Base-by-base conservation (phyloP, 1,140 invertebrate species). In the Hycleus cichorii region DNA sequence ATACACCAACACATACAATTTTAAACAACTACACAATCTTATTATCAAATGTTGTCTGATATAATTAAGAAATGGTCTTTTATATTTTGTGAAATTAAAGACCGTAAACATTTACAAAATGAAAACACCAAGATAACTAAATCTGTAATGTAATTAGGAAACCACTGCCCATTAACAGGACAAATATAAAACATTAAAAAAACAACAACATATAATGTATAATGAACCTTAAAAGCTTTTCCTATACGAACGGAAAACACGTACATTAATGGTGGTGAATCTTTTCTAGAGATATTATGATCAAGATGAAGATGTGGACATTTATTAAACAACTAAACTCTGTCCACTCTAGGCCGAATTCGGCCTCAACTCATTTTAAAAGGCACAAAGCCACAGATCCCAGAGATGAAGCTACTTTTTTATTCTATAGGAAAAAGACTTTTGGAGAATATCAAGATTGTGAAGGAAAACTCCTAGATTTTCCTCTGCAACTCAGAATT, bases 201-300 rank as follows among this genome's bases (percentile, higher is more conserved):
- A 51, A 51, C 18, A 40, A 51, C 40, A 24, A 45, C 25, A 27
- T 32, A 47, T 43, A 52, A 53, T 46, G 46, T 45, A 42, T 53
- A 53, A 53, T 53, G 51, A 46, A 53, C 44, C 27, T 45, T 53
- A 53, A 53, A 53, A 53, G 51, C 51, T 27, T 53, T 38, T 49
- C 48, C 38, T 44, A 32, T 45, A 46, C 27, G 42, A 43, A 45
- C 12, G 44, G 46, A 53, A 53, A 42, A 26, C 11, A 27, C 11
- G 25, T 8, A 52, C 42, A 43, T 52, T 52, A 52, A 27, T 26
- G 44, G 42, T 52, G 44, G 49, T 11, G 12, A 39, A 39, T 50
- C 18, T 50, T 25, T 12, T 18, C 26, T 50, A 26, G n/a, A 43
- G 27, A 52, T 52, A 43, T 12, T 27, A 38, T 4, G 4, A 43